phyloP scores from a whole-genome alignment of 2,797 vertebrate genomes.

The Pseudocheirus occidentalis region DNA sequence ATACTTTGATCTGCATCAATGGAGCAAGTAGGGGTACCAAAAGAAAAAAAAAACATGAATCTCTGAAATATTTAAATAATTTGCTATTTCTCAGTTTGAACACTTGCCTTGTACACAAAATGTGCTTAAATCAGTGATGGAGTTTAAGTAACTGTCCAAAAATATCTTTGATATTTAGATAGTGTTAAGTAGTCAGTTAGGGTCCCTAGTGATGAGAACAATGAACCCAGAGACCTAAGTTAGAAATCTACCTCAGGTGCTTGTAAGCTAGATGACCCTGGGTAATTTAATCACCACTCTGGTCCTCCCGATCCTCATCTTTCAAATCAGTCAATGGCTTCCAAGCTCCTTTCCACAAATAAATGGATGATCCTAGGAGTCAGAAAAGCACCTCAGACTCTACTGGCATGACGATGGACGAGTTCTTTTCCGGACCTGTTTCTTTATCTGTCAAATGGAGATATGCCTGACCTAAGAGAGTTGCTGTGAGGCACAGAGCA shows the following conservation, averaged over 20 bases:
- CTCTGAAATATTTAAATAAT: neutral
- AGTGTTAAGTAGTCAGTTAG: no score
- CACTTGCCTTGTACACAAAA: neutral
- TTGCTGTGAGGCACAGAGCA: neutral
- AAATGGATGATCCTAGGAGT: neutral
- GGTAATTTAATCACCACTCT: neutral
- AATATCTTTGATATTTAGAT: neutral
- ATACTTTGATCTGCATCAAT: neutral
- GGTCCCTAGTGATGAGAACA: neutral
- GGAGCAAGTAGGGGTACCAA: neutral
- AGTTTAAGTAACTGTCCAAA: neutral
- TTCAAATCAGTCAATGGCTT: neutral
- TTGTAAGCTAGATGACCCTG: neutral
- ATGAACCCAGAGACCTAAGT: neutral
- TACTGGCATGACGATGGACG: neutral
- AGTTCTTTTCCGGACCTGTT: neutral
- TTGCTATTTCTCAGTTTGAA: neutral
- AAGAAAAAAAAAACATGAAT: neutral
- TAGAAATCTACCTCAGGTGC: neutral
- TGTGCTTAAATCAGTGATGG: neutral
- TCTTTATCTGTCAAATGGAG: neutral
- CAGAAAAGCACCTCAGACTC: neutral
- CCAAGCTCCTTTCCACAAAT: neutral
- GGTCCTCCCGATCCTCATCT: neutral
- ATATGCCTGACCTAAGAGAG: neutral